Evolutionary conservation across 2,888 invertebrate genomes (phyloP), one percentile per base, ranked within the genome.

Genomic region (Smittia sp.): DNA sequence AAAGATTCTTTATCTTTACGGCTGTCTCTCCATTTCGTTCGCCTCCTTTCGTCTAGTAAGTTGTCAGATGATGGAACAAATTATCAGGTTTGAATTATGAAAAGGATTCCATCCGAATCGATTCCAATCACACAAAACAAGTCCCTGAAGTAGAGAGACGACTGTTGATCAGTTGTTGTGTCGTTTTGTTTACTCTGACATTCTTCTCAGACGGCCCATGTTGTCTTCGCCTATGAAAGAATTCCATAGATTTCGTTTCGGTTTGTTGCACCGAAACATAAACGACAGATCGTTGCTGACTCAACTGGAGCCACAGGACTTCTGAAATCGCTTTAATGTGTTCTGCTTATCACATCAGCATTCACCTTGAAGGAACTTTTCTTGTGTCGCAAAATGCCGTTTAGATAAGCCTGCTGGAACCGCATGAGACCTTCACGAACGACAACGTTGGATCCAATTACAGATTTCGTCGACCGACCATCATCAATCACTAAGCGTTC

Each of bases 1-100:
- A 4, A 13, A 4, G 63, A 27, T 13, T 20, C 24, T 58, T 58
- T 58, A 18, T 22, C 58, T 46, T 46, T 46, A n/a, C 11, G 2
- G 11, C 46, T 46, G 11, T 46, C 46, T 2, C 2, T 32, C 32
- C 9, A 3, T 11, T 46, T 15, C 15, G 46, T n/a, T 38, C 7
- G 11, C 38, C 11, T 38, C 38, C 15, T 46, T 46, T 46, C 66
- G 18, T 68, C 20, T 68, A 68, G 68, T 68, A 68, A 68, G 68
- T 68, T 68, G 68, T 52, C 69, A 69, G 69, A 69, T 54, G 69
- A 69, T 69, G 69, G 52, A 69, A 69, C 69, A 69, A 69, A 69
- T 69, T 69, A 69, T 69, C 69, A 69, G 25, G 69, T 69, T 69
- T n/a, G 20, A 69, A 69, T 58, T 18, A 58, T 58, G 58, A 58